Base-by-base conservation (phyloP, 2,797 vertebrate genomes). In the Lepilemur septentrionalis region DNA sequence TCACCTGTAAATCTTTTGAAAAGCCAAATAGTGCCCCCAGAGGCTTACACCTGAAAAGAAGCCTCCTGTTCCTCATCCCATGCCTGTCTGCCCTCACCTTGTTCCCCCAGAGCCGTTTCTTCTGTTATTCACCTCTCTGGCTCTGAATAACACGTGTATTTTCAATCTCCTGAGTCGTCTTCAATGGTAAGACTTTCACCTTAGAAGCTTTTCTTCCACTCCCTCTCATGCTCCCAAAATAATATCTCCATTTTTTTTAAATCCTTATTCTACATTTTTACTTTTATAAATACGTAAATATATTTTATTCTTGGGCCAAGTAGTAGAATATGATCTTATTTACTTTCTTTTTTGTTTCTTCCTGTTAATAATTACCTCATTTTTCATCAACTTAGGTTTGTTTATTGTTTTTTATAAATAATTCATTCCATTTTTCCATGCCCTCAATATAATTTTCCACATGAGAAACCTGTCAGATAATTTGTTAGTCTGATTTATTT, bases 391-490 rank as follows among this genome's bases (percentile, higher is more conserved):
- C 61, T 92, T 88, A 70, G 48, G 9, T 86, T 61, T 88, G 85
- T 95, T 94, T 81, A 63, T 50, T 89, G 28, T 41, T 38, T 57
- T 38, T 43, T 55, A 35, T 73, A 22, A 95, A 95, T 84, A 95
- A 97, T 91, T 81, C 89, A 81, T 50, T 25, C 83, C 94, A 84
- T 72, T 84, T 94, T 84, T 81, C 89, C 89, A 52, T 63, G 84
- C n/a, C 83, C 80, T 95, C 80, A 3, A 18, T 80, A 85, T 89
- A 72, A 94, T 91, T 94, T 97, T 93, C 95, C 89, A 93, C 95
- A 94, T 84, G 69, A 90, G 92, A 84, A 86, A 95, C 41, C 30
- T 94, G 94, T 90, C 80, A 2, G 89, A 75, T 95, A 57, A 87
- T 72, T 93, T 89, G 88, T 93, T 84, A 87, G 84, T 30, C 43